Percentiles rank a stretch among this genome's conserved stretches.
Evolutionary conservation across 2,113 vertebrate genomes (phyloP).

Genomic region (Periophthalmodon schlosseri): DNA sequence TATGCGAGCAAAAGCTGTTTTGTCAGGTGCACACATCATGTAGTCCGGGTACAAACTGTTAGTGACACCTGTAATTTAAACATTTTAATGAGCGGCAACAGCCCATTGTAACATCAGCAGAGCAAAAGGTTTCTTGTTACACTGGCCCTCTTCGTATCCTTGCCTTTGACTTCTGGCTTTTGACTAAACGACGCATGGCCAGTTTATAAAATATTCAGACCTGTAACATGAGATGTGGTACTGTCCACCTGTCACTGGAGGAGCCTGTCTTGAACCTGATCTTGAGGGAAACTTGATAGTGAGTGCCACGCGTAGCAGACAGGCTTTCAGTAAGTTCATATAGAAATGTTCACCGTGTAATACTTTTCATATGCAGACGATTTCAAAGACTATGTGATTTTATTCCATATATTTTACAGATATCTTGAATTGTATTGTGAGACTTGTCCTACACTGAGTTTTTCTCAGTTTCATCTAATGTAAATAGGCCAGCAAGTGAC

Average conservation of each 20-base stretch:
- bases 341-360: constrained; percentile 11
- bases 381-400: background rate
- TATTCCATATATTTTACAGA: background rate
- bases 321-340: constrained; percentile 11
- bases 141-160: constrained; percentile 3
- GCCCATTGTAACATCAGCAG: constrained; percentile 38
- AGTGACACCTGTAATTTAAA: constrained; percentile 34
- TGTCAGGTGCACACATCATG: constrained; percentile 20
- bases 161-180: constrained; percentile 57
- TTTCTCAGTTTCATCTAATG: too few species aligned
- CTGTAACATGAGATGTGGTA: constrained; percentile 57
- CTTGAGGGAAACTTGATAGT: constrained; percentile 57
- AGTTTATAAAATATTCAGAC: constrained; percentile 74
- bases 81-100: constrained; percentile 24
- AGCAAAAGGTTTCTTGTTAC: constrained; percentile 42
- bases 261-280: constrained; percentile 60
- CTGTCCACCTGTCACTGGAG: constrained; percentile 46
- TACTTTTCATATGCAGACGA: background rate
- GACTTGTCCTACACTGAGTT: too few species aligned
- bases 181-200: constrained; percentile 28
- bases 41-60: background rate
- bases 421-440: too few species aligned
- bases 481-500: too few species aligned
- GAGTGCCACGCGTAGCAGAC: constrained; percentile 39
- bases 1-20: constrained; percentile 35